Evolutionary conservation across 2,888 invertebrate genomes (phyloP).

Genomic region (Epinotia nisella): DNA sequence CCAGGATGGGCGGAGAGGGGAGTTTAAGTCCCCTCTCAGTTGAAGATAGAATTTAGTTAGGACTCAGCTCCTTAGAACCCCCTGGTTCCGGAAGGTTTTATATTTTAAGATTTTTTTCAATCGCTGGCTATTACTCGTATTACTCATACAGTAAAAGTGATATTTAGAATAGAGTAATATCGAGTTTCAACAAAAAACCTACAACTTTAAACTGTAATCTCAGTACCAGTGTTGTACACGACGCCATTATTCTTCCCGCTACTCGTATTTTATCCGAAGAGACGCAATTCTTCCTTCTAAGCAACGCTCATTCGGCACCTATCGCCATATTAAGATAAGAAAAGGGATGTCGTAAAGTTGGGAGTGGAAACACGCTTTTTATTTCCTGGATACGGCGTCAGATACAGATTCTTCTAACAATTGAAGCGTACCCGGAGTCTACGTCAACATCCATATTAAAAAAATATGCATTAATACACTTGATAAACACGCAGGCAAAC

Average conservation of each 20-base stretch:
- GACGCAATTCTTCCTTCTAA: conserved; percentile 57
- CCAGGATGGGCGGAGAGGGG: too few relatives aligned
- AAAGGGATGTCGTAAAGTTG: conserved; percentile 74
- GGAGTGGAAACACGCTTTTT: conserved; percentile 72
- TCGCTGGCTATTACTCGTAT: too few relatives aligned
- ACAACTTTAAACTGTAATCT: conserved; percentile 1
- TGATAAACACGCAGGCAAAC: too few relatives aligned
- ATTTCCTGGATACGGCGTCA: conserved; percentile 62
- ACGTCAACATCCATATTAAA: too few relatives aligned
- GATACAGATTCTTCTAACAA: conserved; percentile 52
- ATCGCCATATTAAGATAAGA: conserved; percentile 73
- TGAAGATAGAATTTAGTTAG: too few relatives aligned
- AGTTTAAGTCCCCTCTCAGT: too few relatives aligned
- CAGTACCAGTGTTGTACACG: conserved; percentile 27
- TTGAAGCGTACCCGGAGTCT: not conserved
- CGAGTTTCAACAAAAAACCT: not conserved
- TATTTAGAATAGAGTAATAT: too few relatives aligned
- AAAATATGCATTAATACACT: too few relatives aligned
- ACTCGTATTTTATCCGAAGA: conserved; percentile 56
- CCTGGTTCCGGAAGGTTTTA: too few relatives aligned
- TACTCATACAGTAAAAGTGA: too few relatives aligned
- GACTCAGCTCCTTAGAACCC: too few relatives aligned
- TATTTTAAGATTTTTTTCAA: too few relatives aligned
- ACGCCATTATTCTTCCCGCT: conserved; percentile 45
- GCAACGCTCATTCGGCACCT: conserved; percentile 73